Percentiles rank a stretch among this genome's conserved stretches.
These are phyloP conservation scores for Falco naumanni DNA, from an alignment of 2,797 vertebrate species.

Conservation along the genomic window DNA sequence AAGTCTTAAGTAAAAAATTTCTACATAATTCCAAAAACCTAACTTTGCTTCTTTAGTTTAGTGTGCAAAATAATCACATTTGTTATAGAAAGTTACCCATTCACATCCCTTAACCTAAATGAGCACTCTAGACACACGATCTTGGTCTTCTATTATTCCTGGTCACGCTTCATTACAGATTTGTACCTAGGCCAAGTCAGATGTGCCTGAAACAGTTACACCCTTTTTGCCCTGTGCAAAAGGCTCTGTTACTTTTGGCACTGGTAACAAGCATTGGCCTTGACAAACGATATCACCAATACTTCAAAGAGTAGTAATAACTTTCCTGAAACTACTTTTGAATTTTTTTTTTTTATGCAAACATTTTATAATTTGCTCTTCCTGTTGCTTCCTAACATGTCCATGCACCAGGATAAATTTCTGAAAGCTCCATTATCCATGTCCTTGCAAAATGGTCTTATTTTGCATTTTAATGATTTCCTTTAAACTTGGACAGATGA, in stretches of 20 bases:
- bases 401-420: not conserved
- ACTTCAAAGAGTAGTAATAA: not conserved
- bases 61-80: not conserved
- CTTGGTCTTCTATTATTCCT: not conserved
- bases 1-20: not conserved
- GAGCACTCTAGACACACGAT: not conserved
- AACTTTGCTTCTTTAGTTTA: not conserved
- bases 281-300: not conserved
- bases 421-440: not conserved
- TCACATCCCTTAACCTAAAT: not conserved
- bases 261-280: not conserved
- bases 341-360: no score
- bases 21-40: not conserved
- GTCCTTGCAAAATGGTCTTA: not conserved
- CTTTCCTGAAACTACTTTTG: not conserved
- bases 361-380: not conserved
- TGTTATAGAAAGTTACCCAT: not conserved
- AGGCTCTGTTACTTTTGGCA: not conserved
- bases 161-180: not conserved
- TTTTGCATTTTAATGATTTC: not conserved
- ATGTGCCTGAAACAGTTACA: not conserved
- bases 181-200: not conserved
- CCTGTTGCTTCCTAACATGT: not conserved
- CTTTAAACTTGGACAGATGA: not conserved
- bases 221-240: not conserved